Conservation (phyloP, 1,140 invertebrate genomes). For the Drosophila bocqueti region DNA sequence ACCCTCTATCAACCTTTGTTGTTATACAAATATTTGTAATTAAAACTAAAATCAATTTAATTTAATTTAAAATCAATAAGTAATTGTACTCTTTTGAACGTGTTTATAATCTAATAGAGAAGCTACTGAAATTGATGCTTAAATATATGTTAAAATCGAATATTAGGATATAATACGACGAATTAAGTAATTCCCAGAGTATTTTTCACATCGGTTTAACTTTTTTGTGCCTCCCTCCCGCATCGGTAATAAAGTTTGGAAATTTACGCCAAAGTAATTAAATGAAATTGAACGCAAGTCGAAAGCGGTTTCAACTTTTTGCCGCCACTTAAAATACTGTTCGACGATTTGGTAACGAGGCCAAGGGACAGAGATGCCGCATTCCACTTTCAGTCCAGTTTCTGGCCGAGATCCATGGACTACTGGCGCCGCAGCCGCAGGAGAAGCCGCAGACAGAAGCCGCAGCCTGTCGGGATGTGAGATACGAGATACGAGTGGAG, state of each 20-base stretch:
- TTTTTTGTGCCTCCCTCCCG: not conserved
- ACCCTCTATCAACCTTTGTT: not conserved
- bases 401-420: constrained; percentile 31
- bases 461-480: constrained; percentile 23
- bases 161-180: not conserved
- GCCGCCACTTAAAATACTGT: constrained; percentile 52
- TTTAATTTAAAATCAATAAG: too few species aligned
- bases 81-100: too few species aligned
- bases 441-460: constrained; percentile 55
- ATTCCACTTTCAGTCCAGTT: constrained; percentile 29
- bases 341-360: constrained; percentile 59
- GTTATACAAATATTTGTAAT: too few species aligned
- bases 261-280: constrained; percentile 69
- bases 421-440: constrained; percentile 20
- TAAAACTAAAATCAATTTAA: too few species aligned
- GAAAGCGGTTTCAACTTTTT: constrained; percentile 69
- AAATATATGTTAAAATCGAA: not conserved
- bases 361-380: constrained; percentile 21
- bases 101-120: too few species aligned
- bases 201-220: constrained; percentile 19
- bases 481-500: constrained; percentile 7
- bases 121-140: not conserved
- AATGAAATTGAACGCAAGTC: constrained; percentile 73
- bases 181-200: constrained; percentile 6
- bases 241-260: constrained; percentile 62